Percentiles rank a stretch among this genome's conserved stretches.
Conservation (phyloP, 2,113 vertebrate genomes). For the Pelmatolapia mariae region DNA sequence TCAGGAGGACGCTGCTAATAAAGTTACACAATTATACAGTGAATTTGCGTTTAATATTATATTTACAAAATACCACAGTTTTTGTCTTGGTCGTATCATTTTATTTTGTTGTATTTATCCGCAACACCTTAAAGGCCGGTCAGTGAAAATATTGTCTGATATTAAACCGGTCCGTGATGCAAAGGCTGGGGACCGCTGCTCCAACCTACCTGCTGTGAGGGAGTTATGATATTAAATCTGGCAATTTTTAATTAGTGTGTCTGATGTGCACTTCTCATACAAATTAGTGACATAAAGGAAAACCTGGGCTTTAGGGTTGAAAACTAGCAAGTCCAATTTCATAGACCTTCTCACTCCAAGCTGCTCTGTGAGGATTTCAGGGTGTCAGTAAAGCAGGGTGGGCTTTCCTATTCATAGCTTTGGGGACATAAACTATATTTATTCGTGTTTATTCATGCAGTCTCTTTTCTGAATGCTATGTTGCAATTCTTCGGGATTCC, state of each 20-base stretch:
- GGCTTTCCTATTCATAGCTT: background rate
- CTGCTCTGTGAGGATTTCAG: background rate
- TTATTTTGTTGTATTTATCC: background rate
- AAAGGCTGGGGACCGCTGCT: background rate
- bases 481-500: background rate
- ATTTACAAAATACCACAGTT: background rate
- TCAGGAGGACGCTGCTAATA: background rate
- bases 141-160: fast-evolving
- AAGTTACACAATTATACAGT: background rate
- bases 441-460: background rate
- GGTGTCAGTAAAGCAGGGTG: background rate
- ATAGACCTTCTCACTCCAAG: background rate
- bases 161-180: background rate
- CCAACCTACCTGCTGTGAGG: background rate
- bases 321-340: background rate
- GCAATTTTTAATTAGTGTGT: background rate
- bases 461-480: background rate
- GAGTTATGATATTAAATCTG: background rate
- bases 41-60: background rate
- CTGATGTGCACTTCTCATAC: background rate
- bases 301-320: background rate
- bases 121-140: background rate
- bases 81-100: background rate
- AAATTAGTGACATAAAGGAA: background rate
- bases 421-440: background rate